phyloP scores from a whole-genome alignment of 2,888 invertebrate species.

The Eupsilia transversa region DNA sequence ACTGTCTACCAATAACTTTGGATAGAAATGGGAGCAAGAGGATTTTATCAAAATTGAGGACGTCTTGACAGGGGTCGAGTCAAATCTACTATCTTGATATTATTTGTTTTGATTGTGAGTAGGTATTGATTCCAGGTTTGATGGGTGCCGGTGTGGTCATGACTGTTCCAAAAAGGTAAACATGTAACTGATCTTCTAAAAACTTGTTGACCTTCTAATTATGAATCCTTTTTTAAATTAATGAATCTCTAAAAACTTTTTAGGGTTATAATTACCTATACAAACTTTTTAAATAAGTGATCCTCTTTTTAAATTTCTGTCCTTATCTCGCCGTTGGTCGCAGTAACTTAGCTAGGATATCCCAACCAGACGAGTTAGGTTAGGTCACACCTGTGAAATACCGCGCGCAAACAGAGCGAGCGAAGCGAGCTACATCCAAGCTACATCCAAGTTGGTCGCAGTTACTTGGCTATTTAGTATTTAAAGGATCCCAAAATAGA shows the following conservation, averaged over 20 bases:
- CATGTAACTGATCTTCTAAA: not conserved
- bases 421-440: no score
- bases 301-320: not conserved
- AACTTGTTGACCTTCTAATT: not conserved
- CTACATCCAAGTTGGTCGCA: not conserved
- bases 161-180: not conserved
- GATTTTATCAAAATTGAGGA: slow-evolving; percentile 62
- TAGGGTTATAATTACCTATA: not conserved
- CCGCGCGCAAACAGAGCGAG: not conserved
- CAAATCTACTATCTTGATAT: slow-evolving; percentile 27
- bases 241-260: no score
- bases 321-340: not conserved
- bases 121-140: not conserved
- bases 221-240: not conserved
- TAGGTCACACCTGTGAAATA: no score
- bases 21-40: slow-evolving; percentile 54
- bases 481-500: not conserved
- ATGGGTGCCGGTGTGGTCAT: not conserved
- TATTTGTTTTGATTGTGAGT: slow-evolving; percentile 37
- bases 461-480: not conserved
- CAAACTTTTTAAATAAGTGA: no score
- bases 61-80: slow-evolving; percentile 57
- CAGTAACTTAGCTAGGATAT: not conserved
- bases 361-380: not conserved
- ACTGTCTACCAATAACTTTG: slow-evolving; percentile 61